Base-by-base conservation (phyloP, 2,797 vertebrate genomes). In the Tapera naevia region DNA sequence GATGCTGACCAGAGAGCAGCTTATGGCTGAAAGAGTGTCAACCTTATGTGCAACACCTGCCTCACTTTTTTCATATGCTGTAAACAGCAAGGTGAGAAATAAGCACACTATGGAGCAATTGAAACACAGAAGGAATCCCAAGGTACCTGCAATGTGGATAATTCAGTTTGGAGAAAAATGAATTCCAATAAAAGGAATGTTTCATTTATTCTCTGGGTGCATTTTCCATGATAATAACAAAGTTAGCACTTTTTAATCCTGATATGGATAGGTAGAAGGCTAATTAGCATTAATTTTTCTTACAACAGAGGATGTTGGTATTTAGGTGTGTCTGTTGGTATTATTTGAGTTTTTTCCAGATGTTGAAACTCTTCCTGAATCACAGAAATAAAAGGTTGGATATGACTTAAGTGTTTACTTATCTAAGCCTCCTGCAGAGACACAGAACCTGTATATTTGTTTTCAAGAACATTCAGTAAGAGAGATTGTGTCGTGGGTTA, bases 21-120 rank as follows among this genome's bases (percentile, higher is more conserved):
- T 96, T 92, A 67, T 76, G 83, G 83, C 71, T 94, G 94, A 93
- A 88, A 92, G 56, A 45, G 64, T 92, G 89, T 97, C 94, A 96
- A 80, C 79, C 80, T 93, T 83, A 86, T 71, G 88, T 80, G 54
- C 35, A 66, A 61, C 88, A 91, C 83, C 87, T 94, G 84, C 54
- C 70, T 92, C 53, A 50, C 70, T 71, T 87, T 94, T 89, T 91
- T 82, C 53, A 48, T 66, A 48, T 76, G 69, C 78, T 93, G 76
- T 87, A 83, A 89, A 96, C 88, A 95, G 89, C 69, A 87, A 91
- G 51, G 74, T 86, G 70, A 93, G 91, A 91, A 96, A 73, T 86
- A 78, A 93, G 28, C 67, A 87, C 65, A 33, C 82, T 50, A 1
- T 14, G 57, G n/a, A 75, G 62, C 51, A 66, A 60, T 21, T 58